Evolutionary conservation across 2,888 invertebrate species (phyloP).

Genomic region (Megaustenia siamemsis): DNA sequence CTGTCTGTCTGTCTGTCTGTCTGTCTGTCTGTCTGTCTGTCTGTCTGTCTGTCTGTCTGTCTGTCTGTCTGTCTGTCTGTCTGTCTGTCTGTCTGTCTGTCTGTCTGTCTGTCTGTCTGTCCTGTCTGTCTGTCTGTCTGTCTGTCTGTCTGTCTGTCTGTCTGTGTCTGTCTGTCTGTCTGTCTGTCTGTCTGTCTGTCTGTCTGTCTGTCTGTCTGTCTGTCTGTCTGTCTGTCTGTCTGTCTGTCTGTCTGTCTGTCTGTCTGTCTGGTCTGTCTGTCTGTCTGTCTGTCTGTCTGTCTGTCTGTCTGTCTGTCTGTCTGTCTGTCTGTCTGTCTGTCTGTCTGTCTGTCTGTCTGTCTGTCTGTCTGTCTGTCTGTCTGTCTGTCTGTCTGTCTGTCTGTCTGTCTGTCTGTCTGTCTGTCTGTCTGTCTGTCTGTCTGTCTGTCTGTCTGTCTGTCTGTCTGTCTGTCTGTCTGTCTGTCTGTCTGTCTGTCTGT

Average conservation of each 20-base stretch:
- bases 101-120: background rate
- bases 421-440: conserved; percentile 18
- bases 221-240: too few species aligned
- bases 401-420: conserved; percentile 27
- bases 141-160: background rate
- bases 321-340: conserved; percentile 26
- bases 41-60: background rate
- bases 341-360: conserved; percentile 12
- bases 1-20: conserved; percentile 26
- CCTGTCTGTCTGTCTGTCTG: background rate
- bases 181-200: background rate
- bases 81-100: background rate
- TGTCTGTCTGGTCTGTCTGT: too few species aligned
- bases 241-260: conserved; percentile 1
- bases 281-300: too few species aligned
- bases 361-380: background rate
- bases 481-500: conserved; percentile 27
- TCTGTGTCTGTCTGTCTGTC: background rate
- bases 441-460: conserved; percentile 20
- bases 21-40: conserved; percentile 12
- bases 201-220: background rate
- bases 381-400: conserved; percentile 22
- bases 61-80: conserved; percentile 16
- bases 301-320: background rate
- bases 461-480: conserved; percentile 38